phyloP scores from a whole-genome alignment of 2,888 invertebrate species.

The Ophion costatus region DNA sequence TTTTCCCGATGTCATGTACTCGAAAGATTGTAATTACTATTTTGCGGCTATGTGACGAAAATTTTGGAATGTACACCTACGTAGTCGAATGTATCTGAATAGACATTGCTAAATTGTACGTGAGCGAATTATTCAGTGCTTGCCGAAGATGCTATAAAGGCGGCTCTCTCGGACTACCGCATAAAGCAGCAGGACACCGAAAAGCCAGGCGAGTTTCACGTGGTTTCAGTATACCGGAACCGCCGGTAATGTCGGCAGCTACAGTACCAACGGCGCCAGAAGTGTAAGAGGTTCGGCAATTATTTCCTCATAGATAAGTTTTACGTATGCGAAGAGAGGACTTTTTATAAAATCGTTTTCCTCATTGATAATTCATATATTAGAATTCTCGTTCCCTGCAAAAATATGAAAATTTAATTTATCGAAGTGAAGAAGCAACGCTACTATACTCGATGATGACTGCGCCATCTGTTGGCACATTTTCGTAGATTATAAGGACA shows the following conservation, averaged over 20 bases:
- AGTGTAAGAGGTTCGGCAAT: not conserved
- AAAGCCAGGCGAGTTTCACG: not conserved
- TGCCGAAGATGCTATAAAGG: slow-evolving; percentile 99
- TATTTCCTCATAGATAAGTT: not conserved
- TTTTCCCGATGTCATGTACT: slow-evolving; percentile 20
- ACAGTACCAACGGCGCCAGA: not conserved
- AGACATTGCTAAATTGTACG: not conserved
- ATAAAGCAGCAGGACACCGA: slow-evolving; percentile 88
- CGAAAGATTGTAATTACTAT: slow-evolving; percentile 53
- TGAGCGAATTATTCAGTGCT: slow-evolving; percentile 91
- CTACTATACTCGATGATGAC: too few species aligned
- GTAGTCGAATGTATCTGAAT: slow-evolving; percentile 26
- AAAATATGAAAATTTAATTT: too few species aligned
- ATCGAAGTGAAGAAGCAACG: too few species aligned
- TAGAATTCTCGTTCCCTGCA: too few species aligned
- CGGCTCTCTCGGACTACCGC: slow-evolving; percentile 97
- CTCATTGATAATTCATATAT: too few species aligned
- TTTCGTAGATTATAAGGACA: too few species aligned
- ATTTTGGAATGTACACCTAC: slow-evolving; percentile 42
- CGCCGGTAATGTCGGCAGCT: not conserved
- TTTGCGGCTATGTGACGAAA: slow-evolving; percentile 28
- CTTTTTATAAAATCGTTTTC: too few species aligned
- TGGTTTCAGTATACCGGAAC: not conserved
- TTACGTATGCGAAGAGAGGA: not conserved
- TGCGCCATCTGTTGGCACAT: too few species aligned